These are phyloP conservation scores for Sylvietta virens DNA, from an alignment of 2,113 vertebrate genomes.

Conservation along the genomic window DNA sequence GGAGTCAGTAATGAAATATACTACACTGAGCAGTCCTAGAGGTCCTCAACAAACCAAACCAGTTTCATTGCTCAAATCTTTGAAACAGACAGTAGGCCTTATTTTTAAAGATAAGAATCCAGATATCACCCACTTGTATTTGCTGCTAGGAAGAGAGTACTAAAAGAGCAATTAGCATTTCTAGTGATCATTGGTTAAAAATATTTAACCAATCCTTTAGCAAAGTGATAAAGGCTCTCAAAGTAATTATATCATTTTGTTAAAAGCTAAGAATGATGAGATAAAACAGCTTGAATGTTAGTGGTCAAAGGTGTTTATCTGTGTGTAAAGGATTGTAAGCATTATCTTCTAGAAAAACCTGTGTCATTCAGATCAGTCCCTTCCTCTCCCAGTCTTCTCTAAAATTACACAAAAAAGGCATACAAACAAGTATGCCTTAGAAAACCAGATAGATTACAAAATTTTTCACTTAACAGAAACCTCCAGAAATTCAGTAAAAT, in stretches of 20 bases:
- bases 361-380: not conserved
- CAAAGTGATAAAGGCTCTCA: slow-evolving; percentile 32
- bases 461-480: not conserved
- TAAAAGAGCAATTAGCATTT: slow-evolving; percentile 54
- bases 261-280: slow-evolving; percentile 45
- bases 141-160: slow-evolving; percentile 40
- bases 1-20: not conserved
- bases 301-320: slow-evolving; percentile 7
- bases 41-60: not conserved
- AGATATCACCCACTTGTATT: slow-evolving; percentile 20
- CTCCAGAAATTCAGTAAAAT: not conserved
- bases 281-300: not conserved
- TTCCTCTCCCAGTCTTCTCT: not conserved
- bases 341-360: not conserved
- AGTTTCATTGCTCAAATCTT: not conserved
- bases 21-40: not conserved
- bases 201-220: slow-evolving; percentile 34
- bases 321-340: not conserved
- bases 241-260: slow-evolving; percentile 63
- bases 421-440: not conserved
- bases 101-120: slow-evolving; percentile 53
- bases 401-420: not conserved
- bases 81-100: not conserved
- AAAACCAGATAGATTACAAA: not conserved
- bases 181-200: slow-evolving; percentile 51